Conservation (phyloP, 2,888 invertebrate species). For the Pediacus dermestoides region DNA sequence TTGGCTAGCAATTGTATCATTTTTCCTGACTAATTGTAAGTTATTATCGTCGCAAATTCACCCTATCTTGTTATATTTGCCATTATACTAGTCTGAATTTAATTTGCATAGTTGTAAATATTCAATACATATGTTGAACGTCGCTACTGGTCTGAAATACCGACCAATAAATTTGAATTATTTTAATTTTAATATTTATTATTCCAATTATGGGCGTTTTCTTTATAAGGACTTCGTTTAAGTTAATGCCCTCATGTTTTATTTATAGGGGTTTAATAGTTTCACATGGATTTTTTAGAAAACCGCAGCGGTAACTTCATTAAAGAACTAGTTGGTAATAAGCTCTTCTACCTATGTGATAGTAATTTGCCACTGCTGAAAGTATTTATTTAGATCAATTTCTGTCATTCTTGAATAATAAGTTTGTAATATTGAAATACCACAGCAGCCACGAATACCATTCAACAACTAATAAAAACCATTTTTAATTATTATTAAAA, state of each 20-base stretch:
- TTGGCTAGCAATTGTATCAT: conserved; percentile 27
- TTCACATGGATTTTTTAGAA: too few species aligned
- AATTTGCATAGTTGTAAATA: conserved; percentile 42
- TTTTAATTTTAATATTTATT: conserved; percentile 42
- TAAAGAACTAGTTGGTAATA: conserved; percentile 18
- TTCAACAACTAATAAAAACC: too few species aligned
- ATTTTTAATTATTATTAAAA: too few species aligned
- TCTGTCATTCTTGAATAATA: too few species aligned
- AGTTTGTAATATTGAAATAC: too few species aligned
- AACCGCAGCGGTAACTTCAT: too few species aligned
- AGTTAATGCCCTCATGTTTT: conserved; percentile 37
- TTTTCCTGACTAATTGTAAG: conserved; percentile 37
- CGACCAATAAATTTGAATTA: conserved; percentile 41
- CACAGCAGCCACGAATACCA: too few species aligned
- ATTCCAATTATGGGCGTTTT: conserved; percentile 39
- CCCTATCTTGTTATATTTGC: conserved; percentile 24
- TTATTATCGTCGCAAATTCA: conserved; percentile 30
- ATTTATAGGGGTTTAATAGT: conserved; percentile 31
- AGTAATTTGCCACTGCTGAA: too few species aligned
- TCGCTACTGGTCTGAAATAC: conserved; percentile 40
- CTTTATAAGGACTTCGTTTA: conserved; percentile 36
- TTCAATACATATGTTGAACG: conserved; percentile 36
- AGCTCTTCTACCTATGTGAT: too few species aligned
- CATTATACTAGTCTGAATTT: conserved; percentile 20
- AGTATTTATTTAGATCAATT: too few species aligned